Evolutionary conservation across 2,888 invertebrate genomes (phyloP).

Genomic region (Lochmaea capreae): DNA sequence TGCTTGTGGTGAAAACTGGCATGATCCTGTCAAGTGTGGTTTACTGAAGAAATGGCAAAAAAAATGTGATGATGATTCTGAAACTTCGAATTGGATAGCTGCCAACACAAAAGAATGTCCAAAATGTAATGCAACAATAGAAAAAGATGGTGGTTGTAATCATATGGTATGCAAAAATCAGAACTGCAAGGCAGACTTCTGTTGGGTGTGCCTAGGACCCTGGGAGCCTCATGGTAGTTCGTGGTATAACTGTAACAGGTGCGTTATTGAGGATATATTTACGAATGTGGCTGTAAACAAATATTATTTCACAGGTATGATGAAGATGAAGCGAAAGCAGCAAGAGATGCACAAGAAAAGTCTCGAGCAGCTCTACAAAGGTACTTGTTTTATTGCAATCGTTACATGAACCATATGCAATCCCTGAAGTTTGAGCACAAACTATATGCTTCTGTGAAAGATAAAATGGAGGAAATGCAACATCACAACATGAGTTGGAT

Average conservation of each 20-base stretch:
- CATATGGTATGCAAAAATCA: constrained; percentile 99
- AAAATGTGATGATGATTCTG: constrained; percentile 99
- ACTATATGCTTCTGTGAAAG: constrained; percentile 94
- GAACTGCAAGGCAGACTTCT: constrained; percentile 98
- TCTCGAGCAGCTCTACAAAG: constrained; percentile 96
- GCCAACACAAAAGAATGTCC: constrained; percentile 99
- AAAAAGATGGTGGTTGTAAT: constrained; percentile 98
- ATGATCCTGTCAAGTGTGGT: constrained; percentile 96
- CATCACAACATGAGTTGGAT: constrained; percentile 99
- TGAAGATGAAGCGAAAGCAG: constrained; percentile 96
- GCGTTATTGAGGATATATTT: constrained; percentile 58
- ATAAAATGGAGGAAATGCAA: constrained; percentile 99
- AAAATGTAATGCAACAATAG: constrained; percentile 96
- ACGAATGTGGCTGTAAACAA: background rate
- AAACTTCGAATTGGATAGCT: constrained; percentile 99
- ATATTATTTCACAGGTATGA: constrained; percentile 73
- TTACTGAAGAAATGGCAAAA: constrained; percentile 97
- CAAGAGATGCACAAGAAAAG: constrained; percentile 95
- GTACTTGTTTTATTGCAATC: constrained; percentile 96
- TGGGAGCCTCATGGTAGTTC: constrained; percentile 99
- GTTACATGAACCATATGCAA: constrained; percentile 99
- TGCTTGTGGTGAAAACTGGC: constrained; percentile 97
- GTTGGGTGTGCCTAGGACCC: constrained; percentile 99
- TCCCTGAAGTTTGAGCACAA: constrained; percentile 98
- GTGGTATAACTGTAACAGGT: constrained; percentile 71